Percentiles rank a stretch among this genome's conserved stretches.
These are phyloP conservation scores for Drymonia ruficornis DNA, from an alignment of 2,888 invertebrate species.

Conservation along the genomic window DNA sequence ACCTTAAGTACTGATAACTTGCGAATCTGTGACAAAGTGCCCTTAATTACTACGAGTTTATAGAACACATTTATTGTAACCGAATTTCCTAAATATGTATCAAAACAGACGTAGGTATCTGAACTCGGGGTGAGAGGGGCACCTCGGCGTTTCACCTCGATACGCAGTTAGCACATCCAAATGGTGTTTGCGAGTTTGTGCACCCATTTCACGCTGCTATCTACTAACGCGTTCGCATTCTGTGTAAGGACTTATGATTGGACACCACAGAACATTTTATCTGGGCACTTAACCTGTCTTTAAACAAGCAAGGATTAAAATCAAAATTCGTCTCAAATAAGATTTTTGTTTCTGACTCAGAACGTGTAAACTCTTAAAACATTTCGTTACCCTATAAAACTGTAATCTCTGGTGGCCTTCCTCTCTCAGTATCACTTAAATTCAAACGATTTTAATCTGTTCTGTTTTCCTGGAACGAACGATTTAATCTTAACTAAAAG, in stretches of 20 bases:
- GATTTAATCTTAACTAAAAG: not conserved
- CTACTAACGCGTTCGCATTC: conserved; percentile 20
- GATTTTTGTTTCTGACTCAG: too few species aligned
- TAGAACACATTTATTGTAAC: not conserved
- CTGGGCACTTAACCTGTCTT: too few species aligned
- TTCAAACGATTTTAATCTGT: not conserved
- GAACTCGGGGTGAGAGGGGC: not conserved
- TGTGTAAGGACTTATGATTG: conserved; percentile 14
- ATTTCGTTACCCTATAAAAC: too few species aligned
- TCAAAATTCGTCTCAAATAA: too few species aligned
- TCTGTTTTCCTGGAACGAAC: too few species aligned
- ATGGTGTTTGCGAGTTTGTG: conserved; percentile 65
- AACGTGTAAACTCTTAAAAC: too few species aligned
- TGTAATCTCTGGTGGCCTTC: too few species aligned
- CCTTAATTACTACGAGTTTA: not conserved
- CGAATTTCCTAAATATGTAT: not conserved
- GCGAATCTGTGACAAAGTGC: too few species aligned
- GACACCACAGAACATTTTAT: conserved; percentile 6
- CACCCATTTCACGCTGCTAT: conserved; percentile 57
- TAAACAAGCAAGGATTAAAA: too few species aligned
- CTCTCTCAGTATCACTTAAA: not conserved
- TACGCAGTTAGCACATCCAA: conserved; percentile 56
- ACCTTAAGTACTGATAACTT: too few species aligned
- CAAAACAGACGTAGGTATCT: not conserved
- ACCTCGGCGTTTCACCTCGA: conserved; percentile 32